Evolutionary conservation across 2,113 vertebrate species (phyloP), one percentile per base, ranked within the genome.

Genomic region (Neogale vison): DNA sequence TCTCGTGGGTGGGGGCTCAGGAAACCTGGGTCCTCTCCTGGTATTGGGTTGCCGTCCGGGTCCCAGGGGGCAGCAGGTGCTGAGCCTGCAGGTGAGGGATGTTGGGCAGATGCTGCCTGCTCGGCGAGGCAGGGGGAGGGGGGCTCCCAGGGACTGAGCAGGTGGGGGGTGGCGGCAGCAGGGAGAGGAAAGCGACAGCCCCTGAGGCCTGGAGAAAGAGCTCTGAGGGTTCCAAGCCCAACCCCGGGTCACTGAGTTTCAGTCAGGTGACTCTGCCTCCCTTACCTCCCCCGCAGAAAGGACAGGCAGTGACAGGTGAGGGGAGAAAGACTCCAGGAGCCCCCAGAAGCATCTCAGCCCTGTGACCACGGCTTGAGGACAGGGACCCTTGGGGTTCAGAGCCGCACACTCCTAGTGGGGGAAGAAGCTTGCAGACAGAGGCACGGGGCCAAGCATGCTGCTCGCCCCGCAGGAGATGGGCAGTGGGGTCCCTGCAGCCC

Each of bases 341-440:
- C 29, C 34, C 69, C 31, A 29, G 79, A 50, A 31, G 42, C 55
- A 31, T 65, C n/a, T 67, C 17, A 42, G 80, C 65, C 71, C 14
- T 20, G 14, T 7, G 42, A 76, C 67, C 80, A 50, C 4, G 13
- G 42, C 29, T 21, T 20, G 50, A 24, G 5, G 26, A 34, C 61
- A 1, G 3, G 0, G 5, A 47, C 13, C 36, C 57, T 80, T 31
- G 12, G 21, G 50, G 81, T 34, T 69, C 50, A 34, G 24, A 93
- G 81, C 26, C 26, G 0, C 1, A 14, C 0, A 1, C 71, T 89
- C 57, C 11, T 15, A 36, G n/a, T 1, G n/a, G 29, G 31, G 61
- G 4, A 29, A 10, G 45, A 42, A 47, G 21, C 10, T 5, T 13
- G 17, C 31, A 61, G 36, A 88, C 34, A 7, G 55, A 63, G 55